A percentile compares a stretch with the other conserved stretches of the same genome.
Evolutionary conservation across 1,140 invertebrate genomes (phyloP).

Genomic region (Rhizoglyphus robini): DNA sequence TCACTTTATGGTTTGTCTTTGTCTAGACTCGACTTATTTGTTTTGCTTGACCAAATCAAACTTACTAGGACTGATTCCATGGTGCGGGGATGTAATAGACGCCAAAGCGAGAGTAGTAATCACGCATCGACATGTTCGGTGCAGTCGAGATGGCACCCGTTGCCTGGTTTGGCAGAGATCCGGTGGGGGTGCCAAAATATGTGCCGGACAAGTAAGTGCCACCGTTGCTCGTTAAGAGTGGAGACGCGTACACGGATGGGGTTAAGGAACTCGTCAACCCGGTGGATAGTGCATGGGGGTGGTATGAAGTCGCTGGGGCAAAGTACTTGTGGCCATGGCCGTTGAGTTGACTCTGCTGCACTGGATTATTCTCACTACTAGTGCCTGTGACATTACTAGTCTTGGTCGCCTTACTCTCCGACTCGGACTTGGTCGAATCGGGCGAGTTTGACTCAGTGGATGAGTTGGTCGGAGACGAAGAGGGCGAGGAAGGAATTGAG

Average conservation of each 20-base stretch:
- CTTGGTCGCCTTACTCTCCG: background rate
- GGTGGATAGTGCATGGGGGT: background rate
- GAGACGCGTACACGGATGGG: background rate
- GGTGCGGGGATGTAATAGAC: constrained; percentile 11
- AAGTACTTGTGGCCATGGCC: too few species aligned
- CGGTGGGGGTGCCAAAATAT: background rate
- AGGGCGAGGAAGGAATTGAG: background rate
- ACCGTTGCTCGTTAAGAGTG: background rate
- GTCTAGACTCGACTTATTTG: too few species aligned
- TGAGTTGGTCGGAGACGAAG: background rate
- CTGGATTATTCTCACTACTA: too few species aligned
- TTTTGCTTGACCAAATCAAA: too few species aligned
- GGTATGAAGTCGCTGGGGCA: too few species aligned
- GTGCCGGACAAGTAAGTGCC: background rate
- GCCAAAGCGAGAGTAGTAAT: constrained; percentile 2
- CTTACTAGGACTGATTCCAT: constrained; percentile 25
- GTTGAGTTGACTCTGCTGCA: too few species aligned
- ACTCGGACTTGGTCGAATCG: too few species aligned
- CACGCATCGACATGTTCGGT: background rate
- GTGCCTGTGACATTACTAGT: background rate
- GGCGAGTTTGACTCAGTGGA: background rate
- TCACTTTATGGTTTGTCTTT: too few species aligned
- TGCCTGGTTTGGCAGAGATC: background rate
- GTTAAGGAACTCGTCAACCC: background rate
- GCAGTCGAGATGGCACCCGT: background rate